These are phyloP conservation scores for Papio anubis DNA, from an alignment of 2,113 vertebrate species.

Conservation along the genomic window DNA sequence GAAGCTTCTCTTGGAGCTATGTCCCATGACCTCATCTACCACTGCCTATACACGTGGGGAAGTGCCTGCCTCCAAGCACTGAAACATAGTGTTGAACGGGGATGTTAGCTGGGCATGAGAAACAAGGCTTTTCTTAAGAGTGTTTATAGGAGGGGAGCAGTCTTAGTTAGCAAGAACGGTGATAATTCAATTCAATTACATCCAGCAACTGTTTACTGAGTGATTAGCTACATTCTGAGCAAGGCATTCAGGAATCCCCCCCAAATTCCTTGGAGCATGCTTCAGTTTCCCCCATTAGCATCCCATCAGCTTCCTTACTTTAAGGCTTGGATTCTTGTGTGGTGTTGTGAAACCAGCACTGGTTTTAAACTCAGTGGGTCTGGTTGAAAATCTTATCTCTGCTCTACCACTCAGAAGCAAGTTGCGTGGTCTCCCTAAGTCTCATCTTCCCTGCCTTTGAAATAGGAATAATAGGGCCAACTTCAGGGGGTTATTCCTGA, in stretches of 20 bases:
- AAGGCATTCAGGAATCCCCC: background rate
- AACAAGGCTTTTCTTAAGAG: background rate
- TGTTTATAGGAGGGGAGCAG: background rate
- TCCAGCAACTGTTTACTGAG: background rate
- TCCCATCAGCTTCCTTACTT: background rate
- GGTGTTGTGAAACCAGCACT: background rate
- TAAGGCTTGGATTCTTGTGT: background rate
- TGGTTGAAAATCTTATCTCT: background rate
- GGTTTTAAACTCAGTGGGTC: background rate
- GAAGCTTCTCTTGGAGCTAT: constrained; percentile 20
- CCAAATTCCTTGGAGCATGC: background rate
- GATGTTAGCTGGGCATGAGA: background rate
- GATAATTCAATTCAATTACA: background rate
- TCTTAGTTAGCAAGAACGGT: background rate
- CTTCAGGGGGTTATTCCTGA: background rate
- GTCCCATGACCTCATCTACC: constrained; percentile 47
- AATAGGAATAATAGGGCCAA: background rate
- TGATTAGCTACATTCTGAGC: background rate
- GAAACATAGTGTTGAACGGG: background rate
- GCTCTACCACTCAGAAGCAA: background rate
- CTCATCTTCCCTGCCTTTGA: background rate
- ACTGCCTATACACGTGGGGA: background rate
- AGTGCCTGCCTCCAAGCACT: background rate
- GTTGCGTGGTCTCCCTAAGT: background rate
- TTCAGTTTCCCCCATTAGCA: background rate